Percentiles rank a stretch among this genome's conserved stretches.
phyloP scores from a whole-genome alignment of 1,140 invertebrate species.

The Atta colombica region DNA sequence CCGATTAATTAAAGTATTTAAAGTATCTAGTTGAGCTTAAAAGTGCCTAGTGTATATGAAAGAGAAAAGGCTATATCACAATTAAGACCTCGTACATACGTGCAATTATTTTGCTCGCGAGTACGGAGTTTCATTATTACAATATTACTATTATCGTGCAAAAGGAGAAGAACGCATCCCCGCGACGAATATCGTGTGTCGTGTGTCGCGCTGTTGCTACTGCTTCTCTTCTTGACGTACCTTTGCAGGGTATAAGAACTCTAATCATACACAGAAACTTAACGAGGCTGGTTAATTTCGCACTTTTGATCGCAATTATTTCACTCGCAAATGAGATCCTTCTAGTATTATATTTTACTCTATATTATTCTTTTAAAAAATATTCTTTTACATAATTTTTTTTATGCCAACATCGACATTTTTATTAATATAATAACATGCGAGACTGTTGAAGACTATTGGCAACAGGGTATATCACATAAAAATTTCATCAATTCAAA shows the following conservation, averaged over 20 bases:
- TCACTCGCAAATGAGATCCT: constrained; percentile 19
- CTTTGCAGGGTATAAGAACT: constrained; percentile 71
- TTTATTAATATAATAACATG: constrained; percentile 28
- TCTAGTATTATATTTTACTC: constrained; percentile 53
- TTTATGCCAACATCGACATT: constrained; percentile 36
- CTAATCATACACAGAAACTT: constrained; percentile 18
- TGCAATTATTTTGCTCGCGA: constrained; percentile 41
- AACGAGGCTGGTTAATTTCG: constrained; percentile 34
- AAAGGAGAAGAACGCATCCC: constrained; percentile 74
- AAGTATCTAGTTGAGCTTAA: constrained; percentile 77
- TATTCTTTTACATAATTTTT: constrained; percentile 35
- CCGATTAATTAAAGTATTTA: constrained; percentile 79
- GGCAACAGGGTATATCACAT: background rate
- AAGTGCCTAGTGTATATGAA: constrained; percentile 67
- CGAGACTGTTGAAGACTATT: constrained; percentile 24
- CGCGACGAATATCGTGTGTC: constrained; percentile 67
- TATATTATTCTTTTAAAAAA: constrained; percentile 44
- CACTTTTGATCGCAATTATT: constrained; percentile 56
- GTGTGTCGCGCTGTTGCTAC: constrained; percentile 78
- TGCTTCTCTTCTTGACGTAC: constrained; percentile 58
- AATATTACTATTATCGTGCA: constrained; percentile 53
- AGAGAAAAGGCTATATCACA: constrained; percentile 61
- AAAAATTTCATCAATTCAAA: constrained; percentile 1
- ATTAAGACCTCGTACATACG: background rate
- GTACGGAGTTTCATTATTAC: constrained; percentile 67